A percentile compares a stretch with the other conserved stretches of the same genome.
Conservation (phyloP, 2,888 invertebrate genomes). For the Arge pagana region DNA sequence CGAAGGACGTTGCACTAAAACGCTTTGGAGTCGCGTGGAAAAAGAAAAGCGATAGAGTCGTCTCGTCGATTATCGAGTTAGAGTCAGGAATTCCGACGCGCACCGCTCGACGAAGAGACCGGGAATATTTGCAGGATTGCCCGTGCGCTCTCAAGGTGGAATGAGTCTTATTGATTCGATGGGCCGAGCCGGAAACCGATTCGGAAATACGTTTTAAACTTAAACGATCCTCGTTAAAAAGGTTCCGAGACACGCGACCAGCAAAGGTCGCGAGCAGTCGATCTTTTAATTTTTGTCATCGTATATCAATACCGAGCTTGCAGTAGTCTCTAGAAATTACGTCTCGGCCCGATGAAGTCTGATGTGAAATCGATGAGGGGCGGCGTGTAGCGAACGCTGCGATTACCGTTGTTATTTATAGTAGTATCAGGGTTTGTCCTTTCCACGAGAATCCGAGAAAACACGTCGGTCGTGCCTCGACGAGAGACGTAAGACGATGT, state of each 20-base stretch:
- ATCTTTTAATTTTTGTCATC: too few species aligned
- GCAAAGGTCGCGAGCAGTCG: not conserved
- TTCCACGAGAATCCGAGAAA: not conserved
- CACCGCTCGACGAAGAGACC: too few species aligned
- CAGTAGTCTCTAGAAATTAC: too few species aligned
- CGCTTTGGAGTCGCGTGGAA: not conserved
- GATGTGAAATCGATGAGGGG: too few species aligned
- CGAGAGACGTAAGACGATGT: not conserved
- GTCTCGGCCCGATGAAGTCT: too few species aligned
- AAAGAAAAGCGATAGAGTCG: too few species aligned
- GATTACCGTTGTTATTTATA: not conserved
- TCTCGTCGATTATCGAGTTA: too few species aligned
- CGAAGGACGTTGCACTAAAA: not conserved
- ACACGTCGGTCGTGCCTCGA: slow-evolving; percentile 10
- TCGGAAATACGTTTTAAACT: slow-evolving; percentile 18
- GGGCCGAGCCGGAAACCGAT: slow-evolving; percentile 11
- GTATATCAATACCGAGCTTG: not conserved
- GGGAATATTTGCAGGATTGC: too few species aligned
- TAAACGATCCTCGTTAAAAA: slow-evolving; percentile 18
- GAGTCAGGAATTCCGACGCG: too few species aligned
- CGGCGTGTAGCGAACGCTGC: too few species aligned
- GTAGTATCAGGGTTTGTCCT: not conserved
- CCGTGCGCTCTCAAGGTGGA: too few species aligned
- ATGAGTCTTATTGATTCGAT: slow-evolving; percentile 12
- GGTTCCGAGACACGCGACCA: slow-evolving; percentile 15